phyloP scores from a whole-genome alignment of 2,113 vertebrate species.

The Onychostruthus taczanowskii region DNA sequence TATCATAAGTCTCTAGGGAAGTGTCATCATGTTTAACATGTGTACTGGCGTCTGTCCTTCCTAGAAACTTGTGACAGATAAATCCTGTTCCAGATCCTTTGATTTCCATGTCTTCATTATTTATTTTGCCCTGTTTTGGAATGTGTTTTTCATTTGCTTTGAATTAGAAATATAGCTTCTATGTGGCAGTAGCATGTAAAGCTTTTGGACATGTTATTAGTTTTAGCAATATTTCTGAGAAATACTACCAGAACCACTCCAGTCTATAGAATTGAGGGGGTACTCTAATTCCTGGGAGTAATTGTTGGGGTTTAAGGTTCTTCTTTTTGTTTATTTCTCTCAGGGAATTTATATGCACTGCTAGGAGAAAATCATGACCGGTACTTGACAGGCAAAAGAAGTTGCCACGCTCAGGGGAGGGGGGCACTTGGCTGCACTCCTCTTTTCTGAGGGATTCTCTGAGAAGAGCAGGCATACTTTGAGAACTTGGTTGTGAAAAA shows the following conservation, averaged over 20 bases:
- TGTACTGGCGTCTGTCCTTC: neutral
- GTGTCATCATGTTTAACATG: neutral
- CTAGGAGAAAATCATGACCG: neutral
- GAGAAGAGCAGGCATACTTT: neutral
- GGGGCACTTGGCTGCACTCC: neutral
- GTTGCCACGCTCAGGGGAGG: neutral
- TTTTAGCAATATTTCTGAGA: neutral
- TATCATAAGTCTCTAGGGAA: neutral
- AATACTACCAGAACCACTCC: neutral
- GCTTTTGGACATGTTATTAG: neutral
- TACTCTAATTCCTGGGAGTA: neutral
- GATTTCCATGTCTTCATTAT: neutral
- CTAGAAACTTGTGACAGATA: neutral
- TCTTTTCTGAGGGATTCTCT: neutral
- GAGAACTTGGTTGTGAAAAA: neutral
- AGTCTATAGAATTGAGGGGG: neutral
- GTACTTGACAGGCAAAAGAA: neutral
- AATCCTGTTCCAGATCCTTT: neutral
- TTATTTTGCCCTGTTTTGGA: neutral
- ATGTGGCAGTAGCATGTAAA: neutral
- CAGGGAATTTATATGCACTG: neutral
- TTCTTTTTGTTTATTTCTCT: neutral
- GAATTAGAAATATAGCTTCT: neutral
- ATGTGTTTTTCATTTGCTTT: neutral
- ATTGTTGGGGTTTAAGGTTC: neutral